Evolutionary conservation across 2,797 vertebrate genomes (phyloP).

Genomic region (Heliangelus exortis): DNA sequence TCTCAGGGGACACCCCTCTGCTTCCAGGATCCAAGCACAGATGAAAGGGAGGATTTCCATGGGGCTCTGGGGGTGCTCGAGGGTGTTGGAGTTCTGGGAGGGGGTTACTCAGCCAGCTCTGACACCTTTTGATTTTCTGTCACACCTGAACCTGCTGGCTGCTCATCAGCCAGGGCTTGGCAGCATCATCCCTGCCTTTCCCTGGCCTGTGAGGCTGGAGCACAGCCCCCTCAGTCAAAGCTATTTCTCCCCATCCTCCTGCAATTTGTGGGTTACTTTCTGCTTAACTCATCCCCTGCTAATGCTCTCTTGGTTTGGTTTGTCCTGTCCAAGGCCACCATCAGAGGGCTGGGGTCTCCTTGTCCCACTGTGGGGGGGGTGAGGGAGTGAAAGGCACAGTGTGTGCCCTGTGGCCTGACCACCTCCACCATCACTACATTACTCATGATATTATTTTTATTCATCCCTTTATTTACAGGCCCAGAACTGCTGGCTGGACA

Average conservation of each 20-base stretch:
- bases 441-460: not conserved
- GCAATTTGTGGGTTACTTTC: not conserved
- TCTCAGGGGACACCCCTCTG: not conserved
- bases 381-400: not conserved
- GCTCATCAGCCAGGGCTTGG: not conserved
- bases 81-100: not conserved
- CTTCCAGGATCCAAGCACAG: not conserved
- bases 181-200: not conserved
- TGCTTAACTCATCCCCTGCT: fast-evolving
- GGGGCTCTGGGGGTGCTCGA: not conserved
- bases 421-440: not conserved
- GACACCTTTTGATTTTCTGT: fast-evolving
- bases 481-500: not conserved
- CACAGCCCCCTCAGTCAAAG: not conserved
- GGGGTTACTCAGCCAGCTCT: not conserved
- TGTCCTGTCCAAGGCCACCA: fast-evolving
- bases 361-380: fast-evolving
- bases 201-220: fast-evolving
- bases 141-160: not conserved
- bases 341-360: not conserved
- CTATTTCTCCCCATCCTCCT: not conserved
- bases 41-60: not conserved
- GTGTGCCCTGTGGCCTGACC: not conserved
- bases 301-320: not conserved
- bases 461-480: not conserved